Conservation (phyloP, 2,113 vertebrate species). For the Opisthocomus hoazin region DNA sequence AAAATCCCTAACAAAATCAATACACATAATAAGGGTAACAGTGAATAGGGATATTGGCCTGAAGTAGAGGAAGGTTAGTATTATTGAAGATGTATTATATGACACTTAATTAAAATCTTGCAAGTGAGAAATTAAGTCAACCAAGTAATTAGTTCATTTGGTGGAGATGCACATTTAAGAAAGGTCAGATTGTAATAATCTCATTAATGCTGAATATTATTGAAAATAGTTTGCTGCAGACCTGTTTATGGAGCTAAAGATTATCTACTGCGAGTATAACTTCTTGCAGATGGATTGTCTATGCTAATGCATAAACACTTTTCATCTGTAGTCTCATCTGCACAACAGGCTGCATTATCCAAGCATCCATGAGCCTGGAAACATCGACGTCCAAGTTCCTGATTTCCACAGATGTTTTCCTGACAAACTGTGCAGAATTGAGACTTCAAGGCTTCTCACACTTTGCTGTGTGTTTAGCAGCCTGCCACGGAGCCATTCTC, state of each 20-base stretch:
- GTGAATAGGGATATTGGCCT: neutral
- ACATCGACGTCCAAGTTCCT: neutral
- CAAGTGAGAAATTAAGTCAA: conserved; percentile 51
- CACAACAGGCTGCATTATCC: neutral
- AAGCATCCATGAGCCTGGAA: neutral
- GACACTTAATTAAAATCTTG: conserved; percentile 40
- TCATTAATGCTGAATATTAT: neutral
- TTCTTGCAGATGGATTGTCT: neutral
- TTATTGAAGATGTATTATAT: conserved; percentile 8
- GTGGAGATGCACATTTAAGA: conserved; percentile 7
- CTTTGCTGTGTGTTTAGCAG: neutral
- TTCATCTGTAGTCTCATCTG: neutral
- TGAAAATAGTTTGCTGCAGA: neutral
- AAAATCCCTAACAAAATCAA: neutral
- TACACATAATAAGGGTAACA: neutral
- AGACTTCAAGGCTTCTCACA: neutral
- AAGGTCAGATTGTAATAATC: neutral
- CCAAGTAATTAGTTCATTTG: conserved; percentile 40
- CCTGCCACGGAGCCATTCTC: neutral
- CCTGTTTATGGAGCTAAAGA: neutral
- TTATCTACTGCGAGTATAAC: neutral
- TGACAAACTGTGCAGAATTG: neutral
- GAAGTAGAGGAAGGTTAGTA: conserved; percentile 12
- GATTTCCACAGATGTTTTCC: neutral
- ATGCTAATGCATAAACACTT: neutral